Evolutionary conservation across 2,113 vertebrate genomes (phyloP).

Genomic region (Varanus komodoensis): DNA sequence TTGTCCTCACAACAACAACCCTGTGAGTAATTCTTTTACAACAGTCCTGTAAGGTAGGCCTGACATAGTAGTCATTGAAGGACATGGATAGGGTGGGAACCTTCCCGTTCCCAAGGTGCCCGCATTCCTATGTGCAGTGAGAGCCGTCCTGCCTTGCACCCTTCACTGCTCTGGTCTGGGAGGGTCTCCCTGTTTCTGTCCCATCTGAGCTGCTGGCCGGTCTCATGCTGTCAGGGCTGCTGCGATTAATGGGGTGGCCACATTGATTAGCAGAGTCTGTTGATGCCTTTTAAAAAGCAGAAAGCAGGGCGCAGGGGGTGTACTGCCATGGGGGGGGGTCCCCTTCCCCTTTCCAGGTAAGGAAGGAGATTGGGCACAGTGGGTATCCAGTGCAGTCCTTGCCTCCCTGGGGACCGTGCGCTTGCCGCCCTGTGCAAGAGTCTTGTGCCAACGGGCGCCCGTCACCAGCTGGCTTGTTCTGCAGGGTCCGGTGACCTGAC

Average conservation of each 20-base stretch:
- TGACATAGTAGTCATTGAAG: neutral
- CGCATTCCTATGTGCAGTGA: no score
- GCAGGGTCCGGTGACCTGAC: constrained; percentile 50
- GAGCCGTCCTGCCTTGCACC: neutral
- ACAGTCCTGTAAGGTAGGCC: neutral
- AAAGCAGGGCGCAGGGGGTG: neutral
- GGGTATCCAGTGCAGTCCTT: neutral
- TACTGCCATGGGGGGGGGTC: no score
- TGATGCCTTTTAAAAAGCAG: neutral
- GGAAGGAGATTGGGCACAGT: no score
- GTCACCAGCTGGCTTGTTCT: no score
- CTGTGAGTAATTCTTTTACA: neutral
- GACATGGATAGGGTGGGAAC: neutral
- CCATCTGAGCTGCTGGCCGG: neutral
- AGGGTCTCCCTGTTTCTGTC: no score
- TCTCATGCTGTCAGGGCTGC: neutral
- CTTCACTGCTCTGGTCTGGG: no score
- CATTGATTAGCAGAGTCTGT: neutral
- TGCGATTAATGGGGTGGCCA: neutral
- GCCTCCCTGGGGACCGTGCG: neutral
- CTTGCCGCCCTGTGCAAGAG: neutral
- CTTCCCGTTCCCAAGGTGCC: neutral
- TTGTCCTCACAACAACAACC: no score
- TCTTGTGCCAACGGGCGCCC: neutral
- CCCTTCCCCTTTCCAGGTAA: no score